These are phyloP conservation scores for Dendrolimus kikuchii DNA, from an alignment of 1,140 invertebrate genomes.

Conservation along the genomic window DNA sequence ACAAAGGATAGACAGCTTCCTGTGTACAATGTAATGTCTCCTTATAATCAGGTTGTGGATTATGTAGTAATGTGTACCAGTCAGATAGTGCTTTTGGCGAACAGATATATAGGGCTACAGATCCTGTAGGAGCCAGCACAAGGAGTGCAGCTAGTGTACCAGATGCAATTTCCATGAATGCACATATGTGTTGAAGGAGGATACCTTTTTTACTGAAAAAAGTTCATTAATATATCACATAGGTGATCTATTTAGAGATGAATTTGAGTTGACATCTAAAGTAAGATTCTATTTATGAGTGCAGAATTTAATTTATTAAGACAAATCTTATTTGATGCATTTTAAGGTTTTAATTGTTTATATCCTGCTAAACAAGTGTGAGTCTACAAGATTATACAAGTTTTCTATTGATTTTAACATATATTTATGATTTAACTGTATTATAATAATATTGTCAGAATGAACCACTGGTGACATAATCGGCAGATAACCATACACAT, in stretches of 20 bases:
- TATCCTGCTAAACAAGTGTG: no score
- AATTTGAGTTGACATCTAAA: neutral
- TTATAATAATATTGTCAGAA: no score
- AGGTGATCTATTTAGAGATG: conserved; percentile 5
- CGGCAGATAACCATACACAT: no score
- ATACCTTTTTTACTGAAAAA: conserved; percentile 43
- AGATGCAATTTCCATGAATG: conserved; percentile 83
- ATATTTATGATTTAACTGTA: no score
- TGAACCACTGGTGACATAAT: no score
- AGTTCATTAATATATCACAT: no score
- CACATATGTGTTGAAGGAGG: conserved; percentile 81
- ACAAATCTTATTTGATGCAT: no score
- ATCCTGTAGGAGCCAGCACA: conserved; percentile 84
- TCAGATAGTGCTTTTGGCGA: conserved; percentile 85
- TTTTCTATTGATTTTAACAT: no score
- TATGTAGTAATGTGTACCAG: conserved; percentile 97
- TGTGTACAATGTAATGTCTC: conserved; percentile 93
- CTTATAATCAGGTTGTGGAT: conserved; percentile 94
- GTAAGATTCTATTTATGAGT: no score
- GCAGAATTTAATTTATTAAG: no score
- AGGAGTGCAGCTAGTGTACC: conserved; percentile 84
- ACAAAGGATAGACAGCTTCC: conserved; percentile 97
- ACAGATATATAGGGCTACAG: conserved; percentile 84
- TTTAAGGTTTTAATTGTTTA: no score
- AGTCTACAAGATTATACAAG: no score